A percentile compares a stretch with the other conserved stretches of the same genome.
These are phyloP conservation scores for Microplitis mediator DNA, from an alignment of 1,140 invertebrate genomes.

Conservation along the genomic window DNA sequence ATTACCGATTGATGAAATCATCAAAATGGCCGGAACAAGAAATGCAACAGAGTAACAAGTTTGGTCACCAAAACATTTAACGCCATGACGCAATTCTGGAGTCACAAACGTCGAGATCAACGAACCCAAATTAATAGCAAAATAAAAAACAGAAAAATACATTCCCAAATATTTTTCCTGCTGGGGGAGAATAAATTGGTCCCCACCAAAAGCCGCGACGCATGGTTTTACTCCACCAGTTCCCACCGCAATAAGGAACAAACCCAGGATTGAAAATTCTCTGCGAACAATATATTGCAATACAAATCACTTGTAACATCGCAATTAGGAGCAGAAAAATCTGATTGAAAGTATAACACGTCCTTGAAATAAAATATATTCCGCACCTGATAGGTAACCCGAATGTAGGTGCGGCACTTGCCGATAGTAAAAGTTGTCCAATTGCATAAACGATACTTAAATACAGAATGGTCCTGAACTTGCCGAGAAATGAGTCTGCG, in stretches of 20 bases:
- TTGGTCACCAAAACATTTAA: slow-evolving; percentile 80
- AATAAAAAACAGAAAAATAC: slow-evolving; percentile 95
- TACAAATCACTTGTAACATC: neutral
- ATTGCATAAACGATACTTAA: slow-evolving; percentile 85
- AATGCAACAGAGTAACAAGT: slow-evolving; percentile 92
- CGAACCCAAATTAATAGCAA: slow-evolving; percentile 91
- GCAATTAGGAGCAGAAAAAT: neutral
- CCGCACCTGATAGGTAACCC: slow-evolving; percentile 69
- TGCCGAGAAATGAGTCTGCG: slow-evolving; percentile 86
- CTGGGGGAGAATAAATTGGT: slow-evolving; percentile 87
- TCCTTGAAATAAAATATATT: neutral
- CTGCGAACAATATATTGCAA: slow-evolving; percentile 54
- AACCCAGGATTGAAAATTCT: slow-evolving; percentile 76
- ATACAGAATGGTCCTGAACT: slow-evolving; percentile 87
- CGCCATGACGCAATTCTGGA: slow-evolving; percentile 81
- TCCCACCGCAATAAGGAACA: slow-evolving; percentile 84
- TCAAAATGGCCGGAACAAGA: slow-evolving; percentile 85
- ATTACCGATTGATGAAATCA: slow-evolving; percentile 81
- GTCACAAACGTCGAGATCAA: slow-evolving; percentile 89
- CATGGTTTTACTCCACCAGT: slow-evolving; percentile 98
- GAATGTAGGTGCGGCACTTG: slow-evolving; percentile 69
- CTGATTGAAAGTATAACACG: neutral
- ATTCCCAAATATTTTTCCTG: slow-evolving; percentile 76
- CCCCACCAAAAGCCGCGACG: slow-evolving; percentile 95
- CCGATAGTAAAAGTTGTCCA: slow-evolving; percentile 82